phyloP scores from a whole-genome alignment of 2,113 vertebrate genomes.

The Scytalopus superciliaris region DNA sequence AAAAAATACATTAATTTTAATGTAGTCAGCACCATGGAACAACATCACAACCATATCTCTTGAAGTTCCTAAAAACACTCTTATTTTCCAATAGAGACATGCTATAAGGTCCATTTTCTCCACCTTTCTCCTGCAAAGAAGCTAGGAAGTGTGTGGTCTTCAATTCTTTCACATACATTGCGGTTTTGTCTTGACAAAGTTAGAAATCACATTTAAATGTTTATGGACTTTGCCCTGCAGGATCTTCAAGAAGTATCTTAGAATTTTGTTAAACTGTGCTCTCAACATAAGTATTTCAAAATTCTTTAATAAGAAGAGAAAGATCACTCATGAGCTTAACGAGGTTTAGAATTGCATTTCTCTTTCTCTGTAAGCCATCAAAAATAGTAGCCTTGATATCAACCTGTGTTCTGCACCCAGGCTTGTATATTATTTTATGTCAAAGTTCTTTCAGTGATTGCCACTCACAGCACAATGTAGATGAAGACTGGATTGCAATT shows the following conservation, averaged over 20 bases:
- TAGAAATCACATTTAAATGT: not conserved
- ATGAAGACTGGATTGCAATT: not conserved
- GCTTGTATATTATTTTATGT: not conserved
- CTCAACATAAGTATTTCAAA: not conserved
- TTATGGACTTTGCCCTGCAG: not conserved
- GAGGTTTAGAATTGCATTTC: not conserved
- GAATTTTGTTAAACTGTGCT: not conserved
- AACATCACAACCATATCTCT: not conserved
- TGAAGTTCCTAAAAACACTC: not conserved
- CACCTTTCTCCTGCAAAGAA: not conserved
- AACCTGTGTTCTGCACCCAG: not conserved
- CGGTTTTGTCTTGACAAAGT: not conserved
- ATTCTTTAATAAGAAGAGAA: not conserved
- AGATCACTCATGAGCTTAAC: not conserved
- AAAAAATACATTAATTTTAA: not conserved
- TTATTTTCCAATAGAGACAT: not conserved
- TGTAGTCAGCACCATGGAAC: not conserved
- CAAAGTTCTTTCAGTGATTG: not conserved
- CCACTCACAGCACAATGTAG: rapidly evolving
- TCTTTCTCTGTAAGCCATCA: not conserved
- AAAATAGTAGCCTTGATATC: not conserved
- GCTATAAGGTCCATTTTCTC: not conserved
- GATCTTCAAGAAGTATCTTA: not conserved
- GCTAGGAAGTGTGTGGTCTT: not conserved
- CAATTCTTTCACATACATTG: not conserved